These are phyloP conservation scores for Dryoscopus gambensis DNA, from an alignment of 2,113 vertebrate species.

Conservation along the genomic window DNA sequence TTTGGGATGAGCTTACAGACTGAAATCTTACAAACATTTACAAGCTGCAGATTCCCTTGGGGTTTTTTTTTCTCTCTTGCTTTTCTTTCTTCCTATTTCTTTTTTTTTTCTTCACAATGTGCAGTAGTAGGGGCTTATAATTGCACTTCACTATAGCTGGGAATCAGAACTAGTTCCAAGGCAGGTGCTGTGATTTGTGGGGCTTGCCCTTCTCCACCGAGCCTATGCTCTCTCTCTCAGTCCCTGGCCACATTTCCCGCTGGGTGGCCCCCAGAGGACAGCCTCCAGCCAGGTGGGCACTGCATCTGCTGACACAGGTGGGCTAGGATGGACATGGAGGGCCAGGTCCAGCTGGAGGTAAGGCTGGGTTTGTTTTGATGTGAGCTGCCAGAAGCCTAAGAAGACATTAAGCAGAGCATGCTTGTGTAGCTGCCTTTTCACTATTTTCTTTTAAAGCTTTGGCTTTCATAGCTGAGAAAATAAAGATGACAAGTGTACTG, in stretches of 20 bases:
- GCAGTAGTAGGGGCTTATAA: background rate
- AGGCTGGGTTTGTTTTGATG: background rate
- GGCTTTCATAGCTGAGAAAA: background rate
- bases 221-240: background rate
- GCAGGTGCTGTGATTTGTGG: background rate
- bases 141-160: background rate
- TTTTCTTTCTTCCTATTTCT: background rate
- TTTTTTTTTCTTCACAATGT: too few species aligned
- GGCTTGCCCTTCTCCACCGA: background rate
- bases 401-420: background rate
- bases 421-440: background rate
- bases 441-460: background rate
- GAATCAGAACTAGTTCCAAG: background rate
- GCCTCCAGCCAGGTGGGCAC: background rate
- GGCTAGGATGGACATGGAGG: background rate
- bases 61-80: background rate
- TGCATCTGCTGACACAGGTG: background rate
- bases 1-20: background rate
- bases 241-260: background rate
- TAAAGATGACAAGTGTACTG: background rate
- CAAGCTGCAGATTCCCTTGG: background rate
- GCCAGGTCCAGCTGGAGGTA: background rate
- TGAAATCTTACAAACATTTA: background rate
- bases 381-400: background rate
- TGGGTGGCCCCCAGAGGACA: background rate